Base-by-base conservation (phyloP, 2,797 vertebrate species). In the Echiichthys vipera region DNA sequence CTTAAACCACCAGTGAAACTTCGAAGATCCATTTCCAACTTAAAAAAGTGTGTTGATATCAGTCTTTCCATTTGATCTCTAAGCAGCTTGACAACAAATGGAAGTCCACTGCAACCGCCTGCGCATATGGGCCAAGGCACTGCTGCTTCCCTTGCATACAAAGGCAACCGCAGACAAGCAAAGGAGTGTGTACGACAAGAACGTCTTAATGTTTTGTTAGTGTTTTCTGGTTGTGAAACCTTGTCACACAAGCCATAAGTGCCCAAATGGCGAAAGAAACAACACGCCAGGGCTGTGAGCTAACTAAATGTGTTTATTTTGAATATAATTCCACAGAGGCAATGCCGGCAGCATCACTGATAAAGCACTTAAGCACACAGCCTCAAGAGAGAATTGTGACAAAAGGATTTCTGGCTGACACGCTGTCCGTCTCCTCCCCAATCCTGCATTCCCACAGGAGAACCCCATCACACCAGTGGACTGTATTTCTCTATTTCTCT, bases 351-450 rank as follows among this genome's bases (percentile, higher is more conserved):
- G 22, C 54, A 77, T 75, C 65, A 69, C 29, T 42, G 20, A 37
- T 53, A 47, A 71, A 88, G 76, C 85, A 84, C 77, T 85, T 87
- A 87, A 68, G 74, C n/a, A 22, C 56, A 67, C 32, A n/a, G 63
- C 49, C 77, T 57, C 85, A 34, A 74, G 77, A 81, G 84, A 78
- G 39, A 67, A 43, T 12, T 24, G 84, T 66, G 85, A 84, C 90
- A 91, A 90, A 89, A 89, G 86, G 85, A 71, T 87, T 90, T 83
- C 56, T 84, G 82, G 62, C 75, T 88, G 77, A 84, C 79, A 84
- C 75, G 39, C 67, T 83, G 77, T 79, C 85, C 87, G 85, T 81
- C 78, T 83, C 65, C 39, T 47, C 53, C 54, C 30, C 10, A 5
- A 30, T 67, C 59, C 20, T 24, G 24, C 54, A 20, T 29, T 81